phyloP scores from a whole-genome alignment of 2,797 vertebrate species.

The Pantherophis alleghaniensis region DNA sequence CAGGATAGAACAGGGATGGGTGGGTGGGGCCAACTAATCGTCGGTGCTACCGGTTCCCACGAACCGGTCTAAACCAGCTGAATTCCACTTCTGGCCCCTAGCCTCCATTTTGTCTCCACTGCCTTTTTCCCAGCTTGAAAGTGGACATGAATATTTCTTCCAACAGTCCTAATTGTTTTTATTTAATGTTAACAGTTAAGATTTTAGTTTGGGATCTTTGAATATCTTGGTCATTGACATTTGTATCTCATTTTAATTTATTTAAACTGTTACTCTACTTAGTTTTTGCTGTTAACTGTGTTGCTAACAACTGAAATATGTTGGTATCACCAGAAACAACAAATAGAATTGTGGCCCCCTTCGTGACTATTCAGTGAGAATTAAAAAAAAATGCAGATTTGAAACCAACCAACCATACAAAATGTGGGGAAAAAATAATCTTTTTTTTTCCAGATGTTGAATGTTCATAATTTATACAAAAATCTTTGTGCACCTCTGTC shows the following conservation, averaged over 20 bases:
- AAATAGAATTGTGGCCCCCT: not conserved
- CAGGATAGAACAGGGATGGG: no score
- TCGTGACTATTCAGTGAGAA: not conserved
- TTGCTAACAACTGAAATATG: not conserved
- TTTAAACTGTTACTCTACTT: not conserved
- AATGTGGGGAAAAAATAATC: not conserved
- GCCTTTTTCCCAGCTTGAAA: no score
- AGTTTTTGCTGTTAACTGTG: not conserved
- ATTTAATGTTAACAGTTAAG: not conserved
- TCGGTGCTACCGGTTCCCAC: no score
- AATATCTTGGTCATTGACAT: not conserved
- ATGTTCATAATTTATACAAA: not conserved
- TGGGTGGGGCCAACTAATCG: rapidly evolving
- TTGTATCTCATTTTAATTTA: not conserved
- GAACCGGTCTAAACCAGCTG: no score
- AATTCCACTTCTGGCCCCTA: no score
- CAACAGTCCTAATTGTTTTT: not conserved
- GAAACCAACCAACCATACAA: not conserved
- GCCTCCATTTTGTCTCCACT: no score
- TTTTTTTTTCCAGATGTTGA: not conserved
- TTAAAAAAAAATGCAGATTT: not conserved
- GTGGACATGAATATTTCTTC: no score
- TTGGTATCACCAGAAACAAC: not conserved
- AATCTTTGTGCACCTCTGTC: not conserved
- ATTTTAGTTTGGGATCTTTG: not conserved